Base-by-base conservation (phyloP, 2,113 vertebrate genomes). In the Regulus satrapa region DNA sequence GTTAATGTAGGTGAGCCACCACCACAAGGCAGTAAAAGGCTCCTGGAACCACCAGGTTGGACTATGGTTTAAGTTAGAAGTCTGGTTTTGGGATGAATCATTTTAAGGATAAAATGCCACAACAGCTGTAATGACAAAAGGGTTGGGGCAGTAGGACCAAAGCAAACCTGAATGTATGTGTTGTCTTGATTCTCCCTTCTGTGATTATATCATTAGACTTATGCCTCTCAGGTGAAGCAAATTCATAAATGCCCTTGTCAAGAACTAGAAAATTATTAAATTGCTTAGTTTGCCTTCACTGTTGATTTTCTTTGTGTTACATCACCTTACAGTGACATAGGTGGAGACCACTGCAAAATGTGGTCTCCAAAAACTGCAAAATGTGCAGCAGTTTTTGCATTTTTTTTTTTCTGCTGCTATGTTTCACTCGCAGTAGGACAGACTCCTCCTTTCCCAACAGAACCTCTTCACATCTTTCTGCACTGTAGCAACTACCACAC, bases 301-400 rank as follows among this genome's bases (percentile, higher is more conserved):
- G 32, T 24, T 74, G 25, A 31, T 49, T 87, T n/a, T 73, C 52
- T 69, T 48, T 61, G 19, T 84, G 49, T 38, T 85, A 34, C 23
- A n/a, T n/a, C 24, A 13, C 32, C 11, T 14, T 18, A 25, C 5
- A 32, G 32, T 38, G 67, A 28, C 76, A 61, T n/a, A 23, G 46
- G 19, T 29, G 68, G 67, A 59, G 41, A 78, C 45, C 16, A 9
- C 10, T 77, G 43, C 19, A 74, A 56, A 87, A 56, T n/a, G n/a
- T n/a, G n/a, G n/a, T n/a, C n/a, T n/a, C n/a, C n/a, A n/a, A n/a
- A n/a, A n/a, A n/a, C n/a, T n/a, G n/a, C n/a, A n/a, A n/a, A n/a
- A n/a, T n/a, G n/a, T 12, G 31, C 3, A 19, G 43, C 0, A 0
- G 1, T 52, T 34, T 58, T 49, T 49, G 29, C 36, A 4, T 55